Evolutionary conservation across 2,888 invertebrate genomes (phyloP).

Genomic region (Scrobipalpa atriplicella): DNA sequence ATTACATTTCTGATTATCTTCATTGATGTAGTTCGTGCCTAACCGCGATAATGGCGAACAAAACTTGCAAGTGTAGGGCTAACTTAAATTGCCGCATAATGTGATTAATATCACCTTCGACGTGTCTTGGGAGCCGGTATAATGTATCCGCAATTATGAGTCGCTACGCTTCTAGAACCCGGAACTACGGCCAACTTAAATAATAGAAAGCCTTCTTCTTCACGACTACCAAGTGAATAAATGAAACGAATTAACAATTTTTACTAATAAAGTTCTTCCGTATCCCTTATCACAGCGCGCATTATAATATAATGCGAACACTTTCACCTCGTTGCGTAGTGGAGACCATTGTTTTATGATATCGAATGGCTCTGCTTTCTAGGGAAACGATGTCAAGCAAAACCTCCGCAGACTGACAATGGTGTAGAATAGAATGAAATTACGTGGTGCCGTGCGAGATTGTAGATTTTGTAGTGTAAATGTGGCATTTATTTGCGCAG

Average conservation of each 20-base stretch:
- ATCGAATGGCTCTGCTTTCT: constrained; percentile 31
- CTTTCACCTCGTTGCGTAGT: constrained; percentile 22
- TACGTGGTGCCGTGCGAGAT: constrained; percentile 16
- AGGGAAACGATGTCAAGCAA: constrained; percentile 30
- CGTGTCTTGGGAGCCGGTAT: constrained; percentile 12
- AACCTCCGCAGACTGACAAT: constrained; percentile 30
- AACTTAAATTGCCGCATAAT: constrained; percentile 32
- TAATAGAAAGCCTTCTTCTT: constrained; percentile 6
- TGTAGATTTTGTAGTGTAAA: constrained; percentile 13
- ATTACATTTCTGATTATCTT: too few relatives aligned
- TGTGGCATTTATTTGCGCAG: background rate
- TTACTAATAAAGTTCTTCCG: constrained; percentile 8
- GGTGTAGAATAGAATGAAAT: constrained; percentile 18
- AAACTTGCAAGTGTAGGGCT: constrained; percentile 21
- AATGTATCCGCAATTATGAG: constrained; percentile 17
- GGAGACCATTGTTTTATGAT: constrained; percentile 32
- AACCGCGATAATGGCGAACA: background rate
- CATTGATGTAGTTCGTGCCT: background rate
- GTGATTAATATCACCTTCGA: constrained; percentile 29
- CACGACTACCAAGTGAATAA: background rate
- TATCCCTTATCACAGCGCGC: constrained; percentile 4
- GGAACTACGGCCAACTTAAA: background rate
- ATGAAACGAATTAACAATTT: constrained; percentile 10
- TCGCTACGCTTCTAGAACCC: background rate
- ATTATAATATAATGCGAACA: constrained; percentile 13